A percentile compares a stretch with the other conserved stretches of the same genome.
Evolutionary conservation across 2,888 invertebrate genomes (phyloP).

Genomic region (Ochlodes sylvanus): DNA sequence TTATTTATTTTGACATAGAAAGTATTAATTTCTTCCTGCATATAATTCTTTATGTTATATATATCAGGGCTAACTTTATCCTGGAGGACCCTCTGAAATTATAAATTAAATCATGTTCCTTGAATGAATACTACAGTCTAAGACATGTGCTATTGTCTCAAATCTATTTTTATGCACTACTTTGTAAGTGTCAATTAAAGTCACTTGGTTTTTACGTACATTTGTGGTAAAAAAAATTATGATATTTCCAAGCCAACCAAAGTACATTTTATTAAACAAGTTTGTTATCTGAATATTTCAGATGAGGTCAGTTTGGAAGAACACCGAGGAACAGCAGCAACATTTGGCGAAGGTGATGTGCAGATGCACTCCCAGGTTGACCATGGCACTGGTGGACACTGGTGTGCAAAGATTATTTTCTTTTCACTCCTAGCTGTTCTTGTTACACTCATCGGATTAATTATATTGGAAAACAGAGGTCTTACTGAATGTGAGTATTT

Average conservation of each 20-base stretch:
- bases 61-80: neutral
- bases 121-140: neutral
- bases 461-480: slow-evolving; percentile 92
- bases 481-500: slow-evolving; percentile 89
- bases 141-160: neutral
- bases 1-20: neutral
- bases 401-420: slow-evolving; percentile 93
- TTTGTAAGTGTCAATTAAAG: neutral
- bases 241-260: no score
- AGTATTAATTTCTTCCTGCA: neutral
- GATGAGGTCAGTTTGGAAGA: slow-evolving; percentile 79
- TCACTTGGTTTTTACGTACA: no score
- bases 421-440: slow-evolving; percentile 90
- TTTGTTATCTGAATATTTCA: slow-evolving; percentile 43
- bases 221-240: no score
- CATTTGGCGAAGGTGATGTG: slow-evolving; percentile 87
- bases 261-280: neutral
- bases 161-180: neutral
- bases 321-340: slow-evolving; percentile 77
- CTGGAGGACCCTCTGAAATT: neutral
- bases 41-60: neutral
- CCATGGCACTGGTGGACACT: slow-evolving; percentile 91
- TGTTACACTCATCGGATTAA: slow-evolving; percentile 89
- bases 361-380: slow-evolving; percentile 92
- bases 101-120: neutral